phyloP scores from a whole-genome alignment of 1,140 invertebrate genomes.

The Vanessa tameamea region DNA sequence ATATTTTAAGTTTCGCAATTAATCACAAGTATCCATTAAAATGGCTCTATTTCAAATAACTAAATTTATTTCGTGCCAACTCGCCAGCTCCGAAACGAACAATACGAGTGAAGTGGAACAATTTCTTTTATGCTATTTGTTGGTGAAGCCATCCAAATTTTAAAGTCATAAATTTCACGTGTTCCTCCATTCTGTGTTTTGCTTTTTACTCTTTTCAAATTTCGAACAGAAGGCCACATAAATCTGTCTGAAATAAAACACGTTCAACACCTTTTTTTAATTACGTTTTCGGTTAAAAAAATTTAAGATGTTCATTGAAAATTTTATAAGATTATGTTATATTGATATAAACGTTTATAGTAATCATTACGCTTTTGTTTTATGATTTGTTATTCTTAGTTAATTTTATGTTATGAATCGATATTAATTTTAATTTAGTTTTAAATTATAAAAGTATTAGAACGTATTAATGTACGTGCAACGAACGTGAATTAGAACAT shows the following conservation, averaged over 20 bases:
- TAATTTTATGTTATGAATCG: too few relatives aligned
- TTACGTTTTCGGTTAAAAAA: neutral
- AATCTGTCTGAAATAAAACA: conserved; percentile 25
- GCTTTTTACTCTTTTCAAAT: conserved; percentile 20
- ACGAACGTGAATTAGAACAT: too few relatives aligned
- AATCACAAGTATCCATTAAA: conserved; percentile 32
- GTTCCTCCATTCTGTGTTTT: conserved; percentile 33
- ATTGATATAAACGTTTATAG: too few relatives aligned
- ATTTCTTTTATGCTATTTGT: conserved; percentile 35
- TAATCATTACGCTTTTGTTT: too few relatives aligned
- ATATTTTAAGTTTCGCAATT: conserved; percentile 22
- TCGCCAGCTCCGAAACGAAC: conserved; percentile 23
- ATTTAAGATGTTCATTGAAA: too few relatives aligned
- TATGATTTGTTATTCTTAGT: too few relatives aligned
- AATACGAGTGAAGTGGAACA: conserved; percentile 23
- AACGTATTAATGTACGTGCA: too few relatives aligned
- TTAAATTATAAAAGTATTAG: too few relatives aligned
- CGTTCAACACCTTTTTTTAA: conserved; percentile 33
- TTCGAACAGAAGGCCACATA: conserved; percentile 29
- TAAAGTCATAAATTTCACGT: conserved; percentile 41
- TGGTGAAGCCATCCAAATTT: conserved; percentile 42
- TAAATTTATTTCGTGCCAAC: conserved; percentile 40
- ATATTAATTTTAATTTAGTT: too few relatives aligned
- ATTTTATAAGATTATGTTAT: too few relatives aligned
- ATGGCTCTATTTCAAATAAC: conserved; percentile 37